Base-by-base conservation (phyloP, 2,113 vertebrate genomes). In the Chamaetylas fuelleborni region DNA sequence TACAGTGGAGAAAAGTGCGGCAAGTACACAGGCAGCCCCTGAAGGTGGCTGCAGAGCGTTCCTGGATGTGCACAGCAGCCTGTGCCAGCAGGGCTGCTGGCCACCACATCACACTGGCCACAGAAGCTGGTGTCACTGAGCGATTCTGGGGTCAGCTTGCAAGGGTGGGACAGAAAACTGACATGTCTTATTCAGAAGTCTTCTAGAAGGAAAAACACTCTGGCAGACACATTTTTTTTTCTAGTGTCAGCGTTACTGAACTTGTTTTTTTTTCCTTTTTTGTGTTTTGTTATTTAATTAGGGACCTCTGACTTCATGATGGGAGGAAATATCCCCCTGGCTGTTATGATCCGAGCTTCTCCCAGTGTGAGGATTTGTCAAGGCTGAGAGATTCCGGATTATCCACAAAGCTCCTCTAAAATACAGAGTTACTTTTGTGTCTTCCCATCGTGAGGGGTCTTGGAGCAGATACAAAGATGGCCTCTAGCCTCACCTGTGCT, bases 401-500 rank as follows among this genome's bases (percentile, higher is more conserved):
- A 57, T 88, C 47, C 56, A 31, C 31, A 51, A 47, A 47, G 29
- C 50, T 42, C 10, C 31, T 69, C 82, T 54, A 23, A 91, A 83
- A 81, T 22, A 89, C 77, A 19, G 19, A 31, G 57, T 62, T 64
- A 20, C 25, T 70, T 60, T 81, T 91, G 89, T 45, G 16, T 34
- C 40, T 81, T 73, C 47, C 56, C 33, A 1, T 67, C 1, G 14
- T 0, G 31, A 42, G 33, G 4, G 8, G 17, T 87, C 70, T 82
- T 76, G 92, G 74, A 65, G 58, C 81, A 81, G 67, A 82, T 45
- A 80, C 42, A 66, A 91, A 91, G 76, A 99, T 99, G 99, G 99
- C 98, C 26, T 99, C 99, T 34, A 99, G 99, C 92, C 98, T 99
- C 91, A 99, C 99, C 9, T 99, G 98, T 40, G 95, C 98, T 0